Evolutionary conservation across 2,888 invertebrate genomes (phyloP), one percentile per base, ranked within the genome.

Genomic region (Agrotis clavis): DNA sequence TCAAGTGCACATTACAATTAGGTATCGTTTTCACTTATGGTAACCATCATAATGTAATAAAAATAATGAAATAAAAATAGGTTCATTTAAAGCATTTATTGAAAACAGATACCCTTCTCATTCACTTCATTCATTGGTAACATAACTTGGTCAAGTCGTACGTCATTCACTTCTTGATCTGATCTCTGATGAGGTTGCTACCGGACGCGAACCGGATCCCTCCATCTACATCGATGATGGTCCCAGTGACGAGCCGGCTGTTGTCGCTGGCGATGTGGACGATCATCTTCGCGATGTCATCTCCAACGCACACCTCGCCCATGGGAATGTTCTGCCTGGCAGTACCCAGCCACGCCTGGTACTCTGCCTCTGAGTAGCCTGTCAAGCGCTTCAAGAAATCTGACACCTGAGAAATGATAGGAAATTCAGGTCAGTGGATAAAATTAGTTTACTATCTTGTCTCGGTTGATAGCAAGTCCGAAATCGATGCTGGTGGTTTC

Each of bases 221-320:
- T 0, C 90, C 90, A 48, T 90, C 90, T 5, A 90, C 87, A 6
- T 79, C 85, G 4, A 90, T 70, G 18, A 87, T 54, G 9, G 85
- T 97, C 1, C 99, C 99, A 1, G 99, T 99, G 47, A 98, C 98
- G 89, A 98, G 98, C 75, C 98, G 97, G n/a, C 98, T 97, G 79
- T 97, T 96, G 65, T 98, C 97, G 68, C 98, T 98, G 13, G 99
- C 99, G 65, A 99, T 95, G 92, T 98, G 99, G 7, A 97, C 97
- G 74, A 99, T 98, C 4, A 98, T 97, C 69, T 97, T 96, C 0
- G 99, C 98, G 3, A 99, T 98, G 95, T 99, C 99, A 4, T 97
- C 96, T 0, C 82, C 81, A 14, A 54, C 19, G 62, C 90, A 90
- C 35, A 57, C 83, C 45, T 69, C 63, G 0, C 87, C 81, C 89